phyloP scores from a whole-genome alignment of 2,888 invertebrate species.

The Dusona sp. region DNA sequence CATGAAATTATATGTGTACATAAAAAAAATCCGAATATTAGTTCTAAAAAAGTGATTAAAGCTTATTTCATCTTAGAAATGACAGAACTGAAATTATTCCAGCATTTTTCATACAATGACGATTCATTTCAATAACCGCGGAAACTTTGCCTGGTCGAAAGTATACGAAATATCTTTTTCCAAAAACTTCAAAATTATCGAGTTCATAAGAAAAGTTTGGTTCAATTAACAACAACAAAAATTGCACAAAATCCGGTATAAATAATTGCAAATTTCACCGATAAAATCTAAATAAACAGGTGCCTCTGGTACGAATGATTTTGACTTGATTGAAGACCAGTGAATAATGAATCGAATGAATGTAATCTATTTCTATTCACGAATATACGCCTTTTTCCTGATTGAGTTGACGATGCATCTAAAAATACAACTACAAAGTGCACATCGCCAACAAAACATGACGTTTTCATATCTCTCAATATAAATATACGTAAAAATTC shows the following conservation, averaged over 20 bases:
- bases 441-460: constrained; percentile 17
- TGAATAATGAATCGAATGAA: not conserved
- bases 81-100: not conserved
- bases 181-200: not conserved
- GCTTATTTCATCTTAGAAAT: not conserved
- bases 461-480: constrained; percentile 34
- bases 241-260: no score
- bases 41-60: not conserved
- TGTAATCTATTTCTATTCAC: not conserved
- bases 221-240: not conserved
- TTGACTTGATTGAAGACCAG: not conserved
- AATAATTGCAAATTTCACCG: no score
- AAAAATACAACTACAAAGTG: constrained; percentile 1
- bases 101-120: not conserved
- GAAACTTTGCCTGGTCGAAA: not conserved
- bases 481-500: constrained; percentile 50
- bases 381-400: not conserved
- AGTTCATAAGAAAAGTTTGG: not conserved
- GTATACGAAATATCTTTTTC: not conserved
- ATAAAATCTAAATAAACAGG: no score
- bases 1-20: not conserved
- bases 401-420: not conserved
- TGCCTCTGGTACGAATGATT: not conserved
- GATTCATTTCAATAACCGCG: not conserved
- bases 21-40: not conserved